Percentiles rank a stretch among this genome's conserved stretches.
Conservation (phyloP, 2,888 invertebrate species). For the Operophtera brumata region DNA sequence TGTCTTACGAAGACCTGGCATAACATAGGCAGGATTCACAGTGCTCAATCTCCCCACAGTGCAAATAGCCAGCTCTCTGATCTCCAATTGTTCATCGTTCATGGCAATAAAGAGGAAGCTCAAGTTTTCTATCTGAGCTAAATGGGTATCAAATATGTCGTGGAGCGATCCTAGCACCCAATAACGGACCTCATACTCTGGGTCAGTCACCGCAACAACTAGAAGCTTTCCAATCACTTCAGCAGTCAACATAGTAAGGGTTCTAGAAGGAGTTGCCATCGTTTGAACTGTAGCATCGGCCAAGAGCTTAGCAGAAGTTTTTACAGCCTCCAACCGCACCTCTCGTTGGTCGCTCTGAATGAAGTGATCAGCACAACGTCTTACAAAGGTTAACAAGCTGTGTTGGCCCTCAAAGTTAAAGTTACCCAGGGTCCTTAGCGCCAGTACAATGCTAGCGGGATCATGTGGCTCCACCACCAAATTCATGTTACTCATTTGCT, state of each 20-base stretch:
- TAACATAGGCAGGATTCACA: slow-evolving; percentile 98
- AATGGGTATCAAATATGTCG: slow-evolving; percentile 94
- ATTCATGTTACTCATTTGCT: slow-evolving; percentile 72
- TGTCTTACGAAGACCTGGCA: slow-evolving; percentile 96
- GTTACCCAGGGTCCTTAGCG: slow-evolving; percentile 94
- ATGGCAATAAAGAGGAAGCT: slow-evolving; percentile 95
- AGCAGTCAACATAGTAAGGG: slow-evolving; percentile 90
- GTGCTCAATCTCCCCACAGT: slow-evolving; percentile 95
- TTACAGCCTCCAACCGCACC: slow-evolving; percentile 94
- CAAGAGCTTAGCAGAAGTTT: slow-evolving; percentile 94
- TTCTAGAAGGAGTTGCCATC: slow-evolving; percentile 85
- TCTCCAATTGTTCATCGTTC: slow-evolving; percentile 98
- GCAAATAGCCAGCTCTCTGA: slow-evolving; percentile 95
- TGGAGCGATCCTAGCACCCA: slow-evolving; percentile 95
- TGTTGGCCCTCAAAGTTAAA: slow-evolving; percentile 94
- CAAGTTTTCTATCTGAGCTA: slow-evolving; percentile 98
- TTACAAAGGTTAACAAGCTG: slow-evolving; percentile 94
- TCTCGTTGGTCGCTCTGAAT: slow-evolving; percentile 94
- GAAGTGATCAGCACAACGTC: slow-evolving; percentile 95
- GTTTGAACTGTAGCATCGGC: slow-evolving; percentile 87
- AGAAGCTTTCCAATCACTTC: slow-evolving; percentile 95
- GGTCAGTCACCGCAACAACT: slow-evolving; percentile 96
- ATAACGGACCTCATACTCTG: slow-evolving; percentile 95
- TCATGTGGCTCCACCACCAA: slow-evolving; percentile 83
- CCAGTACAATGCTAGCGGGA: slow-evolving; percentile 92